Base-by-base conservation (phyloP, 2,888 invertebrate species). In the Sarcophaga variegata region DNA sequence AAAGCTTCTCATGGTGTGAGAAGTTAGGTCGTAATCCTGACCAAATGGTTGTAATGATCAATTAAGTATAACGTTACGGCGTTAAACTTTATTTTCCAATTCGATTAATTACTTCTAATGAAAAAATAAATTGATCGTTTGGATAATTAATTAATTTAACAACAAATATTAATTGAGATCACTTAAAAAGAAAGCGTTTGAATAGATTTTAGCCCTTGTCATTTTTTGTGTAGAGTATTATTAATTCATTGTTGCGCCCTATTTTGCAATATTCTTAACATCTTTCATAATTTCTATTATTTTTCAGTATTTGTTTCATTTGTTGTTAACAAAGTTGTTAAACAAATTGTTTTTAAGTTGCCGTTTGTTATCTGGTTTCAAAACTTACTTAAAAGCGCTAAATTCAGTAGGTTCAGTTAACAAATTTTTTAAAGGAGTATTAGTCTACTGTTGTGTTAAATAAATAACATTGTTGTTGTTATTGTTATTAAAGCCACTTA, bases 311-410 rank as follows among this genome's bases (percentile, higher is more conserved):
- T 64, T 59, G 63, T 37, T 37, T 37, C 63, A 59, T 37, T 71
- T 76, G 37, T 60, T 76, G 20, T 37, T 70, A 77, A 77, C 70
- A 70, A 82, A 82, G 72, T 78, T 72, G 77, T 71, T 66, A 60
- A 77, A 77, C 59, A 71, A 83, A 60, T 47, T 75, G 17, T 62
- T 75, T 49, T 8, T 47, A 74, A 63, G 25, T 17, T 60, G 77
- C 59, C 66, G 22, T 27, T 17, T 20, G 47, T 71, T 82, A 77
- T 77, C 67, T 27, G 62, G 37, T 83, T 83, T 12, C 67, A 78
- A 72, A 74, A 74, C 72, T 67, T 49, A 67, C 17, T 72, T 71
- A 60, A 37, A 10, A 78, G 77, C 37, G 67, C 14, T 77, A 22
- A 72, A 83, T 62, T 64, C 37, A 27, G 45, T n/a, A 66, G 45